These are phyloP conservation scores for Kryptolebias marmoratus DNA, from an alignment of 2,113 vertebrate genomes.

Conservation along the genomic window DNA sequence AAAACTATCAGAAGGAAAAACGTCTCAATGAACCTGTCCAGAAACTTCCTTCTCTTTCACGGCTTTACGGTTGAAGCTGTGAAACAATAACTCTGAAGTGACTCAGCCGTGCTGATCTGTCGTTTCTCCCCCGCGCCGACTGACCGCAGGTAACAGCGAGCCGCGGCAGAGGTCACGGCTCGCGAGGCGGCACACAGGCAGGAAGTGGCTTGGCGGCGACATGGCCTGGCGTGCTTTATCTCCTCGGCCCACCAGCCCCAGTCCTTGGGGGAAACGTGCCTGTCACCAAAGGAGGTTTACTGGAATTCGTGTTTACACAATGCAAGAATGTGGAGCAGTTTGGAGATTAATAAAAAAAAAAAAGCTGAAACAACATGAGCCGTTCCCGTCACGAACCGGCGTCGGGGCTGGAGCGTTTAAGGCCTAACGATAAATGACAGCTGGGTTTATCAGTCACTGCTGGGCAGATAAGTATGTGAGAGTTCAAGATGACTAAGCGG, in stretches of 20 bases:
- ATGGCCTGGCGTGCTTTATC: conserved; percentile 36
- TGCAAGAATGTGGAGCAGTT: conserved; percentile 2
- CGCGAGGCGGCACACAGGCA: conserved; percentile 20
- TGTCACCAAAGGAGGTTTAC: conserved; percentile 22
- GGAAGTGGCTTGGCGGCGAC: conserved; percentile 51
- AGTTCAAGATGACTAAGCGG: too few species aligned
- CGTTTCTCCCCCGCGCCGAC: conserved; percentile 21
- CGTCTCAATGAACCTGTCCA: too few species aligned
- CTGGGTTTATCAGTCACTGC: too few species aligned
- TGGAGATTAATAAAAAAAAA: neutral
- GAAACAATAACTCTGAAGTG: neutral
- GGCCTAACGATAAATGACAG: too few species aligned
- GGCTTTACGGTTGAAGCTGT: neutral
- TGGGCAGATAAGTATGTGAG: too few species aligned
- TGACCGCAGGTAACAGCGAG: neutral
- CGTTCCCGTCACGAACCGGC: neutral
- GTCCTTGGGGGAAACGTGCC: neutral
- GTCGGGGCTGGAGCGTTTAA: too few species aligned
- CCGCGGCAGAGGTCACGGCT: conserved; percentile 28
- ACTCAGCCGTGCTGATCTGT: conserved; percentile 33
- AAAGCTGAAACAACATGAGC: neutral
- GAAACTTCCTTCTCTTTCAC: neutral
- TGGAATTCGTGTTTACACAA: conserved; percentile 41
- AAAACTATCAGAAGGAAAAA: neutral
- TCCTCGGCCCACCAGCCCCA: conserved; percentile 4